These are phyloP conservation scores for Aquatica leii DNA, from an alignment of 2,888 invertebrate genomes.

Conservation along the genomic window DNA sequence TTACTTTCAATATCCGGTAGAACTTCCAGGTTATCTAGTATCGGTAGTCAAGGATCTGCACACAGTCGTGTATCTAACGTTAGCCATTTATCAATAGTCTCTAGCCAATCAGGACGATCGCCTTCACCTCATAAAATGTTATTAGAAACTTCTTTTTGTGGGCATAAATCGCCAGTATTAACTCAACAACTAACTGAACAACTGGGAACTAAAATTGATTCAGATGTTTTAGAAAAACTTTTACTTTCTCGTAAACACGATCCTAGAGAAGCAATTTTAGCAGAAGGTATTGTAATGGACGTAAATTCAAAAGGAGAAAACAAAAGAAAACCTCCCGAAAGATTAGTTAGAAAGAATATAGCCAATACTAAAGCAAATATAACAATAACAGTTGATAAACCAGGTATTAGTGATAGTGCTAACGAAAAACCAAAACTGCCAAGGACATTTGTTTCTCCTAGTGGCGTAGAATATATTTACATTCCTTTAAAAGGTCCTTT, in stretches of 20 bases:
- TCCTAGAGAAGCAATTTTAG: conserved; percentile 70
- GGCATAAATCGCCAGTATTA: conserved; percentile 73
- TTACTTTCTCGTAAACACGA: conserved; percentile 70
- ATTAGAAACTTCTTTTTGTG: conserved; percentile 90
- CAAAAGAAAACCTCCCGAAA: conserved; percentile 10
- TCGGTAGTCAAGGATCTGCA: conserved; percentile 76
- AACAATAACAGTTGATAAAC: conserved; percentile 56
- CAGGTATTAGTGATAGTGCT: conserved; percentile 40
- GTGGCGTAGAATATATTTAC: conserved; percentile 60
- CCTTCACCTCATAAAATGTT: conserved; percentile 93
- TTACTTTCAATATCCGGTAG: conserved; percentile 79
- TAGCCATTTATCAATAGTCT: conserved; percentile 66
- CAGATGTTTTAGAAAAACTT: conserved; percentile 65
- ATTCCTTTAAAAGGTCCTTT: conserved; percentile 62
- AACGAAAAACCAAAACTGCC: conserved; percentile 48
- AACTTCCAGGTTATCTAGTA: conserved; percentile 82
- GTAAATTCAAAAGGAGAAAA: conserved; percentile 35
- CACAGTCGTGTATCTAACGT: conserved; percentile 62
- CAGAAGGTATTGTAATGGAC: conserved; percentile 67
- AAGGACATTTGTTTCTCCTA: conserved; percentile 54
- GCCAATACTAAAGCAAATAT: conserved; percentile 40
- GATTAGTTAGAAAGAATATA: neutral
- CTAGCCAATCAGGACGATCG: conserved; percentile 63
- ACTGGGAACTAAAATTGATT: conserved; percentile 54
- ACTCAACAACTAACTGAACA: conserved; percentile 45